Evolutionary conservation across 1,140 invertebrate species (phyloP), one percentile per base, ranked within the genome.

Genomic region (Ceratina calcarata): DNA sequence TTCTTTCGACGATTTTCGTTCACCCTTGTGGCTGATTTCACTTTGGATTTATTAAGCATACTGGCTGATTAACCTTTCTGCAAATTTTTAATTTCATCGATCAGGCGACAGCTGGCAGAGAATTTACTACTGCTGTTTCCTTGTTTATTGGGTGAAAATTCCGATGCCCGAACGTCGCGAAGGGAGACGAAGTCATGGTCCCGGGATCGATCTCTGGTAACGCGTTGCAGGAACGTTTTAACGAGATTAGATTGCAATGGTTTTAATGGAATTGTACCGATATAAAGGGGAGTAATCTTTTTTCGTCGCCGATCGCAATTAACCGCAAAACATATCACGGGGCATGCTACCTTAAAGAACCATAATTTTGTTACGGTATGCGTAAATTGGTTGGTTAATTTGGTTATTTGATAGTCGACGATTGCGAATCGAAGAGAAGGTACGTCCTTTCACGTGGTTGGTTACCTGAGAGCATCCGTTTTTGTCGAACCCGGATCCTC

Each of bases 211-310:
- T 45, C 20, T 61, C 12, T 27, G 32, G 49, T 45, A 68, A 27
- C 16, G 24, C 22, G 49, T 10, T 22, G n/a, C 32, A 18, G 3
- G 18, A 57, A 45, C 65, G 60, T 80, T 80, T 80, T 32, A 69
- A 77, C 79, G 60, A 57, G 49, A 77, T 77, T 76, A 80, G 57
- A 76, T 76, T 55, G 65, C 68, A n/a, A n/a, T n/a, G n/a, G 51
- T 69, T 82, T 74, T 58, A 82, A 80, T 62, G 77, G 71, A 37
- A 57, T 18, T 49, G 22, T 57, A 58, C 58, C 61, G 76, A 67
- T 68, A 51, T 27, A 61, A 16, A 55, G 12, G 18, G 32, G 37
- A 27, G 13, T 78, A 37, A 1, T 61, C 27, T 37, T 55, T 49
- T 65, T 67, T 20, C 16, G 20, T 12, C 37, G 57, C 45, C 69